Evolutionary conservation across 2,113 vertebrate genomes (phyloP).

Genomic region (Leucoraja erinaceus): DNA sequence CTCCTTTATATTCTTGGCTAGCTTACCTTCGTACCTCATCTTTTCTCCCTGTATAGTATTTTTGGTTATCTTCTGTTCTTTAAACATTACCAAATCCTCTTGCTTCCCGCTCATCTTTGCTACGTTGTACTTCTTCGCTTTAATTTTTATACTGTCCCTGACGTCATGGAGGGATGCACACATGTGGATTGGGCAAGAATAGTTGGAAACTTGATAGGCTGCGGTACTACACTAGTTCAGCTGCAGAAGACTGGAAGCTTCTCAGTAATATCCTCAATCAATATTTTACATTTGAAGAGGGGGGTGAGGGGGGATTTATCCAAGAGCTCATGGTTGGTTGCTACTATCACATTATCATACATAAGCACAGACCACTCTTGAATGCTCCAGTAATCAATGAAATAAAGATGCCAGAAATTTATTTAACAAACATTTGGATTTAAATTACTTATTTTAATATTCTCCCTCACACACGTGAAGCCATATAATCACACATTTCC

Average conservation of each 20-base stretch:
- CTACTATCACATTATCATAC: not conserved
- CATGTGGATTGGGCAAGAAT: not conserved
- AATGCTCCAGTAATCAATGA: constrained; percentile 1
- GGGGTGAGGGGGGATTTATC: not conserved
- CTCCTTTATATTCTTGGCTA: too few species aligned
- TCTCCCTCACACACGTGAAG: not conserved
- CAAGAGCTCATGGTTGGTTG: not conserved
- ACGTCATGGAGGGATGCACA: not conserved
- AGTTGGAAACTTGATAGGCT: not conserved
- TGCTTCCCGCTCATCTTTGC: too few species aligned
- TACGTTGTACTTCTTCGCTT: too few species aligned
- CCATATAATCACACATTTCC: not conserved
- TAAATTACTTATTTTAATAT: not conserved
- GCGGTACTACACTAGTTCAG: not conserved
- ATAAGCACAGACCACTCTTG: not conserved
- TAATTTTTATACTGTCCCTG: too few species aligned
- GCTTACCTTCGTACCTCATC: too few species aligned
- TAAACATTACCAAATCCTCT: too few species aligned
- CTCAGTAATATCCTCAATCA: not conserved
- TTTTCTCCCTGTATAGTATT: too few species aligned
- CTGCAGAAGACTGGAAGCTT: not conserved
- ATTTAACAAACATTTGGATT: not conserved
- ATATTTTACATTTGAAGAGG: not conserved
- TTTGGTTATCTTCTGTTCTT: too few species aligned
- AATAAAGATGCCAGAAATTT: not conserved